Conservation (phyloP, 2,888 invertebrate species). For the Sphecodes monilicornis region DNA sequence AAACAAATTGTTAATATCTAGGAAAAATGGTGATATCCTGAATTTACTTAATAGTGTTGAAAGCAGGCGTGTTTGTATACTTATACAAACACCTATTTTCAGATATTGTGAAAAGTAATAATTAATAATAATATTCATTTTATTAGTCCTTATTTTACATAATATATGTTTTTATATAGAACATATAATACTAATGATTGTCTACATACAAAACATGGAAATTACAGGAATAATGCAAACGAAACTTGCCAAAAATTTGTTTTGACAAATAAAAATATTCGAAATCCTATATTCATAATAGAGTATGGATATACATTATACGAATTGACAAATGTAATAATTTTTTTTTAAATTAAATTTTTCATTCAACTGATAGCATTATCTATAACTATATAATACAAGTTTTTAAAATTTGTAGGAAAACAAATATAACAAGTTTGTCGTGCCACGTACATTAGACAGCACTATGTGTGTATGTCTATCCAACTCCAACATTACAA, state of each 20-base stretch:
- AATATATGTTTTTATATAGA: conserved; percentile 22
- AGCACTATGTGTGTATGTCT: conserved; percentile 3
- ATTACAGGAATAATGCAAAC: conserved; percentile 14
- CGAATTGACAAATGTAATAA: conserved; percentile 39
- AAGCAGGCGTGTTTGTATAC: conserved; percentile 48
- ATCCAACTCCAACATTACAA: conserved; percentile 31
- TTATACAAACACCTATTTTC: conserved; percentile 43
- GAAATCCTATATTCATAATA: conserved; percentile 56
- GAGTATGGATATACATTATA: conserved; percentile 49
- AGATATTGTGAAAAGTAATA: conserved; percentile 38
- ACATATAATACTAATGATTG: conserved; percentile 22
- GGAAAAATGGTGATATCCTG: background rate
- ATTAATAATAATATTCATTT: background rate
- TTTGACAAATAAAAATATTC: conserved; percentile 16
- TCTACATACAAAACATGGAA: conserved; percentile 31
- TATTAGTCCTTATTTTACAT: conserved; percentile 13
- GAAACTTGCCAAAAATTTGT: conserved; percentile 33
- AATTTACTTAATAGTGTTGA: conserved; percentile 14
- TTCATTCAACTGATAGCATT: background rate
- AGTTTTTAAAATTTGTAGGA: conserved; percentile 27
- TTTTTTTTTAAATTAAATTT: background rate
- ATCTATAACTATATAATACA: background rate
- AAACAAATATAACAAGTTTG: background rate
- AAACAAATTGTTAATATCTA: conserved; percentile 12
- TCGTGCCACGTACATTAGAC: background rate